Percentiles rank a stretch among this genome's conserved stretches.
Evolutionary conservation across 2,113 vertebrate genomes (phyloP).

Genomic region (Columba livia): DNA sequence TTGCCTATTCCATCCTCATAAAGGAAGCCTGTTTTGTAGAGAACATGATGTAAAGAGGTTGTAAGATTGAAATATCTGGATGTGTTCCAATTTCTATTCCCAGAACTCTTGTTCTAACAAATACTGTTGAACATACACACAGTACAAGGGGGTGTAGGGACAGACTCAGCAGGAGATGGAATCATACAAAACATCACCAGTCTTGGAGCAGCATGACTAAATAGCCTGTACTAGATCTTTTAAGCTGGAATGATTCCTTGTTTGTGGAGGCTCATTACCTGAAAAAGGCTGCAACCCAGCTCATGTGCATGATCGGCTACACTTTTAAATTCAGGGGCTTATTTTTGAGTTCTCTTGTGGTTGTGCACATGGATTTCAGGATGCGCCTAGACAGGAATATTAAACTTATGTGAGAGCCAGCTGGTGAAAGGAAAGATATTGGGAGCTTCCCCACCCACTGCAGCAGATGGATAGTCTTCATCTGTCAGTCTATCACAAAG

Average conservation of each 20-base stretch:
- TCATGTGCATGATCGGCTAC: neutral
- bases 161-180: neutral
- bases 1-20: conserved; percentile 14
- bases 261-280: neutral
- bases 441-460: neutral
- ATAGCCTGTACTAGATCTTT: neutral
- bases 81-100: conserved; percentile 45
- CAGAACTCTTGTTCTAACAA: conserved; percentile 43
- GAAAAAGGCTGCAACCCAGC: neutral
- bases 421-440: neutral
- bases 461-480: neutral
- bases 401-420: neutral
- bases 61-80: conserved; percentile 42
- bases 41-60: conserved; percentile 39
- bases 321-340: neutral
- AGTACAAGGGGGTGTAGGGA: neutral
- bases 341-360: neutral
- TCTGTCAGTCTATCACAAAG: neutral
- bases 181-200: neutral
- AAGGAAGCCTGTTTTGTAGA: conserved; percentile 28
- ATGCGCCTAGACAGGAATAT: neutral
- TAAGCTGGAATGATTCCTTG: neutral
- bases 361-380: neutral
- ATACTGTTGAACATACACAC: neutral
- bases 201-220: neutral